Base-by-base conservation (phyloP, 2,888 invertebrate genomes). In the Drosophila subsilvestris region DNA sequence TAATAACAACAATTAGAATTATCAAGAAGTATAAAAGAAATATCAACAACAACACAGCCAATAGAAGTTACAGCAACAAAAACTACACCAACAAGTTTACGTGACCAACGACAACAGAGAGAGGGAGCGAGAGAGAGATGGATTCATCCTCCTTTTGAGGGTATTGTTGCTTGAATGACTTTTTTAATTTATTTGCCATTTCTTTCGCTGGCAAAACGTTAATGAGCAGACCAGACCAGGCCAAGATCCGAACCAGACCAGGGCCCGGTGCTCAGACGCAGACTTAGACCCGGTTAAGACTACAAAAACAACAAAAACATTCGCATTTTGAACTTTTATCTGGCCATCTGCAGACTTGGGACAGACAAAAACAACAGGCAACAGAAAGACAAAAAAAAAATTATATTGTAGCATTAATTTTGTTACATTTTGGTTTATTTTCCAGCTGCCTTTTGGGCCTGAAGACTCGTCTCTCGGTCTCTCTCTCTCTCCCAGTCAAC, bases 161-260 rank as follows among this genome's bases (percentile, higher is more conserved):
- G 79, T 71, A 76, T 81, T 85, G 86, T 88, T 88, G 88, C 86
- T 86, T 86, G 88, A 88, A 85, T 85, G 85, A 86, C 85, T 85
- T 88, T 88, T 88, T 88, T 86, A 85, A 88, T 88, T 88, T 88
- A 88, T 85, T 88, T 88, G 85, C 85, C 85, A 85, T 85, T 85
- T 85, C 85, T 85, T 80, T 86, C 66, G 80, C 75, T 75, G 73
- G 86, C 73, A 77, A 37, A 37, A 82, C 86, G 78, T 82, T 81
- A 86, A 86, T 81, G 83, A 86, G 86, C 81, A 86, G 69, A 73
- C 70, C 81, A 68, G 80, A 45, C 62, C 77, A 55, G 66, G 43
- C 57, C 70, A 53, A 37, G 45, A 18, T 17, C n/a, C 58, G 14
- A 20, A 4, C 63, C 56, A 29, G 43, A 22, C 59, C 44, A 25